These are phyloP conservation scores for Rhinichthys klamathensis DNA, from an alignment of 2,113 vertebrate genomes.

Conservation along the genomic window DNA sequence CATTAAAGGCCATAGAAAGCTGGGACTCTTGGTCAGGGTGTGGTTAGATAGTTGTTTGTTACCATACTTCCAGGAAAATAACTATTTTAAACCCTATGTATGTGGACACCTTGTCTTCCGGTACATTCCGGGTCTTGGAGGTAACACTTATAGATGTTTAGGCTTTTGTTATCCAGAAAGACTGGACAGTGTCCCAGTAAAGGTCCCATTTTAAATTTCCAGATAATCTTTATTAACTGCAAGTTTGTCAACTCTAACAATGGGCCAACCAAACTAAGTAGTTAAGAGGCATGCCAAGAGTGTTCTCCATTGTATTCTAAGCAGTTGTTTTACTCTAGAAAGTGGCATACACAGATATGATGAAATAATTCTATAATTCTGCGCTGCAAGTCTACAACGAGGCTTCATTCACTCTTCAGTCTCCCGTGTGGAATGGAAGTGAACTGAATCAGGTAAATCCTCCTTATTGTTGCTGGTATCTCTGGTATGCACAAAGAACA, in stretches of 20 bases:
- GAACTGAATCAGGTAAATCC: conserved; percentile 55
- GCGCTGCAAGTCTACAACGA: conserved; percentile 23
- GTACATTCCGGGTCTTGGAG: background rate
- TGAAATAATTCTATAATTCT: background rate
- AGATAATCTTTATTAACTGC: background rate
- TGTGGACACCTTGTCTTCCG: background rate
- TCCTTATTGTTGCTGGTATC: conserved; percentile 61
- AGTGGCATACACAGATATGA: background rate
- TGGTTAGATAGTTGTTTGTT: background rate
- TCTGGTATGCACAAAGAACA: conserved; percentile 59
- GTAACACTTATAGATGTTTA: background rate
- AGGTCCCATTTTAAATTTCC: background rate
- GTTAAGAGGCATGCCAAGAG: background rate
- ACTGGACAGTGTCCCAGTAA: background rate
- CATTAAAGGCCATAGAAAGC: background rate
- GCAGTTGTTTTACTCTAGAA: background rate
- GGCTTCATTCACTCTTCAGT: conserved; percentile 32
- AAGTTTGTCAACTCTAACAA: background rate
- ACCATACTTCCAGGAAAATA: conserved; percentile 1
- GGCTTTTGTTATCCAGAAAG: background rate
- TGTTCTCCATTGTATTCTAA: background rate
- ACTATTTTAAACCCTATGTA: background rate
- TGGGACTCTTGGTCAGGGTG: background rate
- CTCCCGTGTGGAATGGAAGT: conserved; percentile 51
- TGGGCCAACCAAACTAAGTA: background rate